Base-by-base conservation (phyloP, 64 coral and sea anemone species). In the Trachythela sp. region DNA sequence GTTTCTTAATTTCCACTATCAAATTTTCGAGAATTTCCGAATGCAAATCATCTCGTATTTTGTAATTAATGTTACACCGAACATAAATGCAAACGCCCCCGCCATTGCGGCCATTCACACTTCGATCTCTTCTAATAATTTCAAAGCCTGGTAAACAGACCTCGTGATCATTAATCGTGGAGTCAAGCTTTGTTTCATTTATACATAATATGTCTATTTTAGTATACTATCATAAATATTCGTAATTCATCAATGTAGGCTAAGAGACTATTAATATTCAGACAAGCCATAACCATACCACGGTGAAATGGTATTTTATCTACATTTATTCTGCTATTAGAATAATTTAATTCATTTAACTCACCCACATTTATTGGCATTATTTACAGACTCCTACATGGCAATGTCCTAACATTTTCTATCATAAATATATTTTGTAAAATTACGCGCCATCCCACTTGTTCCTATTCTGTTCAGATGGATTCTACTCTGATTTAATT, bases 1-100 rank as follows among this genome's bases (percentile, higher is more conserved):
- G 87, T 36, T 92, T 92, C 26, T 18, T 70, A 89, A 92, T 85
- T 85, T 92, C 91, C 43, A 92, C 88, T n/a, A n/a, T n/a, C n/a
- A n/a, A n/a, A n/a, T n/a, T n/a, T n/a, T n/a, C n/a, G n/a, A n/a
- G n/a, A n/a, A n/a, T n/a, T n/a, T n/a, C n/a, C n/a, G n/a, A 72
- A 48, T 89, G 35, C 56, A 87, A 87, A 10, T 87, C 51, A 35
- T 22, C 51, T 34, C n/a, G 88, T 20, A 90, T 54, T 34, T 67
- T 59, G 85, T 60, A 91, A 49, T 70, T 86, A 34, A 86, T 72
- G 31, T 85, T 33, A 42, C 33, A 64, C 32, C 60, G 48, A 58
- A 91, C 30, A 85, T 40, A 91, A 39, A 91, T 72, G 84, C 89
- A 91, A 85, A 91, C 52, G 37, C 52, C 83, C 20, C 89, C 83